These are phyloP conservation scores for Lamellibrachia satsuma DNA, from an alignment of 2,888 invertebrate genomes.

Conservation along the genomic window DNA sequence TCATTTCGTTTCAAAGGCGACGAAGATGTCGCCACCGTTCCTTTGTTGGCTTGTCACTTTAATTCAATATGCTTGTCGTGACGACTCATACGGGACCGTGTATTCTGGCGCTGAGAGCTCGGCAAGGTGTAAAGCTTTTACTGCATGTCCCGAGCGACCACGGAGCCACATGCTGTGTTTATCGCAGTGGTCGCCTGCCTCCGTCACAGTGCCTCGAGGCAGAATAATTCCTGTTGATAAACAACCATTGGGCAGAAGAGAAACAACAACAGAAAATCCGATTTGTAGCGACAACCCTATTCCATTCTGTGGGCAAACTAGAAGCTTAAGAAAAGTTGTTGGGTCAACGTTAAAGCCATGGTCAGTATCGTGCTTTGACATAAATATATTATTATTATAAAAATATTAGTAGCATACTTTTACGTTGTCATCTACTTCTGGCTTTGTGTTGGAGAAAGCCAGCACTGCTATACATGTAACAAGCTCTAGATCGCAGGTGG, in stretches of 20 bases:
- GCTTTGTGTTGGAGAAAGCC: too few relatives aligned
- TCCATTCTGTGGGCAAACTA: not conserved
- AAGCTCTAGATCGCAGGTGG: too few relatives aligned
- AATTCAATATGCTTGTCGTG: not conserved
- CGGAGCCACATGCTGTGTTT: not conserved
- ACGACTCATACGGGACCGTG: not conserved
- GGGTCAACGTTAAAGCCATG: too few relatives aligned
- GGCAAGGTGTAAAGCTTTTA: not conserved
- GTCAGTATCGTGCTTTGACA: too few relatives aligned
- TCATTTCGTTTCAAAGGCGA: slow-evolving; percentile 4
- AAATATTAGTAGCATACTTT: too few relatives aligned
- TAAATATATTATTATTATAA: too few relatives aligned
- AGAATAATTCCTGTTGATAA: not conserved
- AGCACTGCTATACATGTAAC: too few relatives aligned
- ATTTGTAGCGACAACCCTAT: not conserved
- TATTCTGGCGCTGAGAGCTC: not conserved
- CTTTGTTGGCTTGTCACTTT: slow-evolving; percentile 3
- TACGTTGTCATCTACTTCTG: too few relatives aligned
- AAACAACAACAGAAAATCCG: not conserved
- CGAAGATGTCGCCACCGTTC: not conserved
- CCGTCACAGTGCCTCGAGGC: not conserved
- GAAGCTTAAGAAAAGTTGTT: too few relatives aligned
- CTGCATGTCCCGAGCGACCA: not conserved
- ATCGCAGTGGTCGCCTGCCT: not conserved
- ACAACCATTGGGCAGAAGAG: not conserved